Evolutionary conservation across 2,888 invertebrate species (phyloP).

Genomic region (Megaustenia siamemsis): DNA sequence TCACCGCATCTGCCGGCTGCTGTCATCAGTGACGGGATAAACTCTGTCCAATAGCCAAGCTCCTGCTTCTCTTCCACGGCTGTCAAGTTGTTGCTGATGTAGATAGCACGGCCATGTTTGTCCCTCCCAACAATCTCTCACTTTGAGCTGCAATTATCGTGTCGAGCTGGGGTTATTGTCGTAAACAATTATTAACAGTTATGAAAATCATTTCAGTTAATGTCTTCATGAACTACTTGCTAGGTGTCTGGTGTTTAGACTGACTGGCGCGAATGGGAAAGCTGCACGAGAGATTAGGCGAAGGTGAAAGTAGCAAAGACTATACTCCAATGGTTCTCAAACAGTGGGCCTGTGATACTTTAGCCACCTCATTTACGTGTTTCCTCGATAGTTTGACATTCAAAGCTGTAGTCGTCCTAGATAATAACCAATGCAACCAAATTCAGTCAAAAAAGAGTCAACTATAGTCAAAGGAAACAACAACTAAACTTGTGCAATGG

Average conservation of each 20-base stretch:
- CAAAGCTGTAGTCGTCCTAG: too few species aligned
- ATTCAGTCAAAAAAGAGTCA: too few species aligned
- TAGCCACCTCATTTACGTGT: too few species aligned
- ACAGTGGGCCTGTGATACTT: too few species aligned
- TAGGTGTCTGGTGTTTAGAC: conserved; percentile 20
- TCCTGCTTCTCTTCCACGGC: neutral
- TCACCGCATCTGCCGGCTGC: neutral
- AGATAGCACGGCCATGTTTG: conserved; percentile 29
- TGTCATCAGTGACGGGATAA: conserved; percentile 12
- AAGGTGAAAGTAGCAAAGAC: conserved; percentile 4
- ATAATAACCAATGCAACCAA: too few species aligned
- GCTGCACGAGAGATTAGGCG: neutral
- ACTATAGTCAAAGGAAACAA: too few species aligned
- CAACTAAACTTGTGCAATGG: too few species aligned
- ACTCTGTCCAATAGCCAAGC: neutral
- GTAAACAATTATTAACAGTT: conserved; percentile 54
- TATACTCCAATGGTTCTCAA: too few species aligned
- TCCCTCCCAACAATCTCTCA: conserved; percentile 36
- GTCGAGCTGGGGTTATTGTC: conserved; percentile 46
- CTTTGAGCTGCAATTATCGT: conserved; percentile 48
- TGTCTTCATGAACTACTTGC: conserved; percentile 22
- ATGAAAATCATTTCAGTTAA: conserved; percentile 44
- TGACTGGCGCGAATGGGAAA: conserved; percentile 8
- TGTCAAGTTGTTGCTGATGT: neutral
- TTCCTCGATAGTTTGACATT: too few species aligned